Base-by-base conservation (phyloP, 1,140 invertebrate genomes). In the Drosophila malerkotliana region DNA sequence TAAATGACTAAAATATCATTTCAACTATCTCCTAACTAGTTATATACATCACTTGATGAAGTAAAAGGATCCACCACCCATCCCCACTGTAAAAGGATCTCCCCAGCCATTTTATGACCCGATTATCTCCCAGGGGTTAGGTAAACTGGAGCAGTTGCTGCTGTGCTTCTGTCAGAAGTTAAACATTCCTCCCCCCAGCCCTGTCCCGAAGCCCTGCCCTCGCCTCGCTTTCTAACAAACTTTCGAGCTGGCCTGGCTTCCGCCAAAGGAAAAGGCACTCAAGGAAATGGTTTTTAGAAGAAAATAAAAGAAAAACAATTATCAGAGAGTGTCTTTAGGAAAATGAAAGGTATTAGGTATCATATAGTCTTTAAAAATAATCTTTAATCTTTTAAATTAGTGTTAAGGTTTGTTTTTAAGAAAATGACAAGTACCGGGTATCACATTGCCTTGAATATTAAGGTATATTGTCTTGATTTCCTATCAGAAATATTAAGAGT, bases 71-170 rank as follows among this genome's bases (percentile, higher is more conserved):
- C 26, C 26, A 28, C 6, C 6, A 7, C 6, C 26, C 26, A 28
- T 6, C 5, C 26, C 6, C 26, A 5, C 32, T 47, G 30, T 14
- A 5, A 37, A 37, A 37, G 34, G 34, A 10, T 4, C 4, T 37
- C 34, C 44, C 44, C 66, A 72, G 79, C 53, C 79, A 74, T 79
- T 74, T 74, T 44, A 74, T 85, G 78, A 87, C 82, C 83, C 81
- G 73, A 84, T 77, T 85, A 79, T 52, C 53, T 58, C 51, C 26
- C 58, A 34, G 57, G 12, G 24, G 47, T 5, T 18, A 37, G 54
- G 34, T 24, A 72, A 79, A 55, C 41, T 72, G 52, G 72, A 80
- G 60, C 77, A 71, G 55, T 37, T 4, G 34, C 34, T 24, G 39
- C 55, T 57, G 24, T 58, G 37, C 34, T 51, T n/a, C 56, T 53